Base-by-base conservation (phyloP, 2,888 invertebrate species). In the Patella depressa region DNA sequence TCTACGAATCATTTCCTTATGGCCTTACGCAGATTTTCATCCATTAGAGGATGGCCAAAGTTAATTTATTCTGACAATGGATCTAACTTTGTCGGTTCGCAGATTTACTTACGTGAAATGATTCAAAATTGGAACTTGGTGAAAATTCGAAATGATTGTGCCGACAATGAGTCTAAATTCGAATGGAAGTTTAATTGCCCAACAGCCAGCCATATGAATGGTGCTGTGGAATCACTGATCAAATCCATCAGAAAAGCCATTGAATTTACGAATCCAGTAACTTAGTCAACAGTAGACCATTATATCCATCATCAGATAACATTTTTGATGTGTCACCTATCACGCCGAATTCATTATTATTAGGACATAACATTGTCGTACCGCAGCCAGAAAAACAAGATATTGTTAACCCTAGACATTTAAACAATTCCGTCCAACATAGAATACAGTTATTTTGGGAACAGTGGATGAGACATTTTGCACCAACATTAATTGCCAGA, bases 221-320 rank as follows among this genome's bases (percentile, higher is more conserved):
- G 59, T 65, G 59, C 19, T 5, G 59, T 65, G 9, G n/a, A 57
- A 57, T 57, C 65, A 65, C 19, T 65, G 1, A 65, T 65, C 17
- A 65, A 65, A 65, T 65, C 65, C 11, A 19, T 65, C 12, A 65
- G 65, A 5, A 65, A 65, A 65, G 65, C 65, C 12, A 65, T 59
- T 65, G 19, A 65, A 11, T 65, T 5, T 57, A 15, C n/a, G 57
- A 57, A 57, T 15, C 57, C n/a, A 57, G 57, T 57, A 17, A 17
- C n/a, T 57, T 57, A 57, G 57, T 57, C n/a, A 57, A 57, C 57
- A 57, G 57, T 57, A 57, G 57, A 57, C 57, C 17, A 17, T 57
- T 7, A 57, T 57, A 57, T 57, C 57, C 57, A n/a, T 57, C 57
- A 4, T 57, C 57, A 5, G n/a, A 57, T 57, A 57, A 57, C 5